phyloP scores from a whole-genome alignment of 1,140 invertebrate species.

The Thalassaphorura encarpata region DNA sequence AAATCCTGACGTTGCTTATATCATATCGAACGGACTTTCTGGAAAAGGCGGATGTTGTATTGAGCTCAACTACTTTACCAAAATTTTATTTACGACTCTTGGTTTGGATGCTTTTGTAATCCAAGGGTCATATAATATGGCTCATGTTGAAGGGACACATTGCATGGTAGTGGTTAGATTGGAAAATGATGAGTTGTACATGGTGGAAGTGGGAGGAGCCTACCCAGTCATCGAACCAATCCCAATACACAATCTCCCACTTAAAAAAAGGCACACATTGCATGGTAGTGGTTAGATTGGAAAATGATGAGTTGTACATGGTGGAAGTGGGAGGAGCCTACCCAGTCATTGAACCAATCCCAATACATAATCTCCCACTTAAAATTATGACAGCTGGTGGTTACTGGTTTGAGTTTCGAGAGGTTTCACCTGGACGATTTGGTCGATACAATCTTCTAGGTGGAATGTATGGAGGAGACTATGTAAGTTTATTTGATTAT shows the following conservation, averaged over 20 bases:
- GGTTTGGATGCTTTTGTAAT: too few species aligned
- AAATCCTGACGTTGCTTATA: too few species aligned
- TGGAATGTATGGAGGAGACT: background rate
- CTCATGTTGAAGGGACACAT: background rate
- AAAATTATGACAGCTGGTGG: conserved; percentile 7
- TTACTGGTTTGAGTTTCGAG: conserved; percentile 7
- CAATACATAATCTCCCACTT: conserved; percentile 12
- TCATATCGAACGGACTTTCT: too few species aligned
- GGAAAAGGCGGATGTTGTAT: too few species aligned
- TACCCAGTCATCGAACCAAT: conserved; percentile 10
- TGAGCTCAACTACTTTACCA: too few species aligned
- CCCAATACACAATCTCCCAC: too few species aligned
- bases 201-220: conserved; percentile 12
- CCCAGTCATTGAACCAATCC: conserved; percentile 9
- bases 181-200: background rate
- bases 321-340: conserved; percentile 12
- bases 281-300: background rate
- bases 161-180: background rate
- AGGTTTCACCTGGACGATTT: background rate
- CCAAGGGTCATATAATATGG: background rate
- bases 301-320: background rate
- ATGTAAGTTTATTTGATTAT: background rate
- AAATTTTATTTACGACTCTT: too few species aligned
- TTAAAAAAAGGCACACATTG: background rate
- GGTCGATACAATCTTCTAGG: conserved; percentile 4